These are phyloP conservation scores for cat (Felis catus) DNA, from an alignment of 2,113 vertebrate species.

Conservation along the genomic window F.catus_Fca126_mat1.0 CM031417.1:59807501-59808000, in stretches of 20 bases:
- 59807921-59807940: background rate
- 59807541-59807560: background rate
- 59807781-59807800: background rate
- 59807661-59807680: slow-evolving; percentile 88
- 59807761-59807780: slow-evolving; percentile 53
- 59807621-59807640: slow-evolving; percentile 22
- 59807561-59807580: background rate
- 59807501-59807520: slow-evolving; percentile 3
- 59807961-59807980: background rate
- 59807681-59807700: slow-evolving; percentile 89
- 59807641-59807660: slow-evolving; percentile 65
- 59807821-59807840: slow-evolving; percentile 74
- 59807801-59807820: slow-evolving; percentile 30
- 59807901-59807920: background rate
- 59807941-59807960: background rate
- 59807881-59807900: slow-evolving; percentile 34
- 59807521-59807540: slow-evolving; percentile 27
- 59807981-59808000: slow-evolving; percentile 2
- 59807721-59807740: slow-evolving; percentile 70
- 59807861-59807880: background rate
- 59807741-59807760: slow-evolving; percentile 44
- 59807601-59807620: background rate
- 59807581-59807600: background rate
- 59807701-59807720: slow-evolving; percentile 94
- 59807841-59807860: background rate